Evolutionary conservation across 2,113 vertebrate genomes (phyloP).

Genomic region (Phrynocephalus versicolor): DNA sequence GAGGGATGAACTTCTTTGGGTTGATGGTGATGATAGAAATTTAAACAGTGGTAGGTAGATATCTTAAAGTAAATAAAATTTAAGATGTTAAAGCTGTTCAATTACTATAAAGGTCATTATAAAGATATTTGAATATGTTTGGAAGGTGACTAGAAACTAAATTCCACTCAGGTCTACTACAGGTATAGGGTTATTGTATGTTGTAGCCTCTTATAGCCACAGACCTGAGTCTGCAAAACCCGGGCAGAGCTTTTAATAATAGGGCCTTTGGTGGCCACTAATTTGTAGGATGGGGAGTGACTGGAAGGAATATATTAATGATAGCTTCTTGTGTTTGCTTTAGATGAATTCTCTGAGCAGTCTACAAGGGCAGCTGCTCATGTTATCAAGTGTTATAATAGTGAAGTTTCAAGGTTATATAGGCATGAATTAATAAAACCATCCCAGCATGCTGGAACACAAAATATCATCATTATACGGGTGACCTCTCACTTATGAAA

Average conservation of each 20-base stretch:
- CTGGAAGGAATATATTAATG: not conserved
- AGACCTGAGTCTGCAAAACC: no score
- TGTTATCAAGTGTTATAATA: conserved; percentile 10
- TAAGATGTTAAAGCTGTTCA: not conserved
- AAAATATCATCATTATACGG: accelerated
- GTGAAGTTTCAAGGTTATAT: conserved; percentile 21
- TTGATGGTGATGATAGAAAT: not conserved
- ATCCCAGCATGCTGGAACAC: conserved; percentile 28
- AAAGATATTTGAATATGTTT: not conserved
- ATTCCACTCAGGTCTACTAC: not conserved
- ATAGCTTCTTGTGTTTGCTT: not conserved
- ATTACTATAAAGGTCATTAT: not conserved
- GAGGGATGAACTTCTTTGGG: not conserved
- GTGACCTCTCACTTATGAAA: not conserved
- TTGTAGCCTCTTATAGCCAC: no score
- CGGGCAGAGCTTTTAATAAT: no score
- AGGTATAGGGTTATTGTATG: no score
- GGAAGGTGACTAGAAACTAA: not conserved
- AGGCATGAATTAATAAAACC: conserved; percentile 24
- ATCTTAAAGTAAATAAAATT: not conserved
- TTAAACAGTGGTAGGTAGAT: not conserved
- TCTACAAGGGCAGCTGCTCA: conserved; percentile 5
- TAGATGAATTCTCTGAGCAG: not conserved
- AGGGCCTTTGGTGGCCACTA: no score
- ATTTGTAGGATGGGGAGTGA: not conserved